Evolutionary conservation across 2,797 vertebrate genomes (phyloP).

Genomic region (Parauchenoglanis ngamensis): DNA sequence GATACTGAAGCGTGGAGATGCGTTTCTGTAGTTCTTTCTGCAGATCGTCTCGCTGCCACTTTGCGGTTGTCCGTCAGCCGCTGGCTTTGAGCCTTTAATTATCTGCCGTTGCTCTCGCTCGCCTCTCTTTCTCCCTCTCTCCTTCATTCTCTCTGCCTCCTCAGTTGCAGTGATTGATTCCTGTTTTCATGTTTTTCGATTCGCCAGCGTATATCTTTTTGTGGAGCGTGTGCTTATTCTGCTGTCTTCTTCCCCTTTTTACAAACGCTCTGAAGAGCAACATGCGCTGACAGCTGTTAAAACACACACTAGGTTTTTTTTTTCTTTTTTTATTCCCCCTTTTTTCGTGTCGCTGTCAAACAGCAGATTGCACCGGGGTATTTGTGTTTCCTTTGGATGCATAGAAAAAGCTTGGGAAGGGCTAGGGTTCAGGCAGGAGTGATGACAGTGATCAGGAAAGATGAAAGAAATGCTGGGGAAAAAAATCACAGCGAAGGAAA

Average conservation of each 20-base stretch:
- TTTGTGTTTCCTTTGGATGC: constrained; percentile 61
- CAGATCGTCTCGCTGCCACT: constrained; percentile 44
- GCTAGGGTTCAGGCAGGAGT: constrained; percentile 23
- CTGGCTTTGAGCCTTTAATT: constrained; percentile 59
- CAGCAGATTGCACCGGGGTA: constrained; percentile 60
- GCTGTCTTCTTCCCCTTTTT: constrained; percentile 52
- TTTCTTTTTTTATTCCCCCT: constrained; percentile 26
- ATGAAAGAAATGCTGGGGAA: constrained; percentile 2
- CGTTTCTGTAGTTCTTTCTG: constrained; percentile 37
- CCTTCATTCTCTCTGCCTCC: constrained; percentile 23
- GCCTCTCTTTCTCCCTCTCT: constrained; percentile 36
- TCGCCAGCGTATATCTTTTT: constrained; percentile 57
- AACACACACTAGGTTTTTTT: constrained; percentile 59
- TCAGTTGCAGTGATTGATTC: constrained; percentile 57
- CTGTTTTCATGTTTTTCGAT: constrained; percentile 61
- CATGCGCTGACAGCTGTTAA: constrained; percentile 65
- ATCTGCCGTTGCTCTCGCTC: constrained; percentile 48
- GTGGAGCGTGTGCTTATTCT: constrained; percentile 55
- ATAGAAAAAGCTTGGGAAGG: constrained; percentile 50
- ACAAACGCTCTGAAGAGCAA: constrained; percentile 57
- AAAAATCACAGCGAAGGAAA: background rate
- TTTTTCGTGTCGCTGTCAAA: constrained; percentile 55
- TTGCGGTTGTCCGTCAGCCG: constrained; percentile 52
- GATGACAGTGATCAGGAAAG: constrained; percentile 9
- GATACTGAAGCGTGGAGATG: constrained; percentile 38